Evolutionary conservation across 2,113 vertebrate genomes (phyloP).

Genomic region (Oriolus oriolus): DNA sequence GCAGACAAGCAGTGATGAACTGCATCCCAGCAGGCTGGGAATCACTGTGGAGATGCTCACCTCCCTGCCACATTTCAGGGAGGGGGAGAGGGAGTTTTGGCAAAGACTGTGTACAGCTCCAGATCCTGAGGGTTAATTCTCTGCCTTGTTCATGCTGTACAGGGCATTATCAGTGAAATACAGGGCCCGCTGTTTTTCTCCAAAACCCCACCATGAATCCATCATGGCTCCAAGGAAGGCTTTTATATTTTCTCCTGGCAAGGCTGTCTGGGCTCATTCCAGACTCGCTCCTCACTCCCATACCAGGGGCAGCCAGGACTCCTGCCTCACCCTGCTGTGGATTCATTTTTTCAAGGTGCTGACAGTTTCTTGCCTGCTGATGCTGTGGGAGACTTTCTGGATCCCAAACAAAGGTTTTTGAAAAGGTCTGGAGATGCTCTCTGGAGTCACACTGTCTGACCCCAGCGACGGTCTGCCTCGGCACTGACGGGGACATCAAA

Average conservation of each 20-base stretch:
- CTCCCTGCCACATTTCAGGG: background rate
- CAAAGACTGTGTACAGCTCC: background rate
- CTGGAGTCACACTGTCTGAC: background rate
- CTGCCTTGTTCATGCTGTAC: background rate
- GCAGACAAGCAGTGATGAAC: background rate
- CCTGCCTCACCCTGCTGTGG: background rate
- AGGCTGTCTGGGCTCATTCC: background rate
- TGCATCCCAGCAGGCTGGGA: background rate
- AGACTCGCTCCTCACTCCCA: background rate
- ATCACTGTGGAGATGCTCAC: background rate
- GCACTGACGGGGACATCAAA: background rate
- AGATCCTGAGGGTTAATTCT: background rate
- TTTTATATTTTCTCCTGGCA: background rate
- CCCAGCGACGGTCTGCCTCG: background rate
- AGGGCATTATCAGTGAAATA: background rate
- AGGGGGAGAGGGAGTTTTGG: background rate
- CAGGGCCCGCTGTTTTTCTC: background rate
- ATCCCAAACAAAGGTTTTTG: background rate
- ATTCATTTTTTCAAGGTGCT: background rate
- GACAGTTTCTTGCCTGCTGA: background rate
- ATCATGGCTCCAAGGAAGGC: background rate
- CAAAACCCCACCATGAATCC: background rate
- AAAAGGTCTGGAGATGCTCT: background rate
- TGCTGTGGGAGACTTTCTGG: background rate
- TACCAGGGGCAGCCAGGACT: background rate